Conservation (phyloP, 2,113 vertebrate species). For the Myodes glareolus region DNA sequence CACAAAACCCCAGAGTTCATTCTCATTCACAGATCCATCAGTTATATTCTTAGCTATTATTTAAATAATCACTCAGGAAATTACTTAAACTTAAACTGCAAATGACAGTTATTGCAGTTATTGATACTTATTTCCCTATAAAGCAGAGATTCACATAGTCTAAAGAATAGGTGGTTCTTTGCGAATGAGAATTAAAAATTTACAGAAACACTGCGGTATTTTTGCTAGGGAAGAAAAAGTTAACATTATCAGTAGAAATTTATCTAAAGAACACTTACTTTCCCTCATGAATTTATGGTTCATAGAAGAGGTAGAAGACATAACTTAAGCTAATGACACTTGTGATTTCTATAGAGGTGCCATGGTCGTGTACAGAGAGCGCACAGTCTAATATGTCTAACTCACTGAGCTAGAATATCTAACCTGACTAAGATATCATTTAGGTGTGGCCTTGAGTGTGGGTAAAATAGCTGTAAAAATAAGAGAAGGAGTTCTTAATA, state of each 20-base stretch:
- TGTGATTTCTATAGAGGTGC: background rate
- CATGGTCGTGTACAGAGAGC: background rate
- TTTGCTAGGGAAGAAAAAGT: background rate
- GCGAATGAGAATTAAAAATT: background rate
- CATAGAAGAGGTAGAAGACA: background rate
- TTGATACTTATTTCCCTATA: background rate
- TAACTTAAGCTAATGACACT: background rate
- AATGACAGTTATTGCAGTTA: no score
- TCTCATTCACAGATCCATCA: background rate
- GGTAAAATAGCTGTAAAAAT: background rate
- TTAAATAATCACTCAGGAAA: slow-evolving; percentile 41
- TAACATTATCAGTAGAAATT: background rate
- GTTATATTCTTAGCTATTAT: background rate
- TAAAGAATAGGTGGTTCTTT: background rate
- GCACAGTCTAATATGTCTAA: background rate
- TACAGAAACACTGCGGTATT: background rate
- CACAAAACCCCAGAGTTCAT: background rate
- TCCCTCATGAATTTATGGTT: no score
- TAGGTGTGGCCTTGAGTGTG: background rate
- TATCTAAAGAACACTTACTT: background rate
- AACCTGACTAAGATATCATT: background rate
- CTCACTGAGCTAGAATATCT: no score
- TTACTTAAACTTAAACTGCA: no score
- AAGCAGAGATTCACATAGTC: background rate
- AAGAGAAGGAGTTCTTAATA: background rate